Evolutionary conservation across 2,797 vertebrate genomes (phyloP).

Genomic region (Cyclura pinguis): DNA sequence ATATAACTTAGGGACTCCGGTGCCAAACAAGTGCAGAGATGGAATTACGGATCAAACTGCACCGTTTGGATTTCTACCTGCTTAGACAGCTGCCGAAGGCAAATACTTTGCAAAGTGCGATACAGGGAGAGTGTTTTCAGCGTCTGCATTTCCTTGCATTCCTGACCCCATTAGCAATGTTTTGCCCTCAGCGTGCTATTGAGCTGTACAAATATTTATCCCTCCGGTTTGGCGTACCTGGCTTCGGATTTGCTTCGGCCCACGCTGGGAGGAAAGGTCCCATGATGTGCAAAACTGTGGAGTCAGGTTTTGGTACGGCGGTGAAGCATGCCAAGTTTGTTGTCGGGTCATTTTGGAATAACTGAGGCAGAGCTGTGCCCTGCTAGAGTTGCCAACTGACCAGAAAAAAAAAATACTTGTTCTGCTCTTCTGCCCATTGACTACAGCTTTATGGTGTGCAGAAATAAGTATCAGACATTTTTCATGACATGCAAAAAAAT

Average conservation of each 20-base stretch:
- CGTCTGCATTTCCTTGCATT: constrained; percentile 1
- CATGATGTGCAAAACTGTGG: neutral
- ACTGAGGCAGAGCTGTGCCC: neutral
- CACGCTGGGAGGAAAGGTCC: neutral
- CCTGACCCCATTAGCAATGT: constrained; percentile 5
- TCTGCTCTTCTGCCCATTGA: neutral
- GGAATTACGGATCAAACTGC: neutral
- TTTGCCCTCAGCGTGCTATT: constrained; percentile 3
- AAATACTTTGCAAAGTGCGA: neutral
- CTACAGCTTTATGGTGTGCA: neutral
- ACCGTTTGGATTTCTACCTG: neutral
- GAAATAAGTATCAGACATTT: neutral
- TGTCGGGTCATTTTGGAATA: neutral
- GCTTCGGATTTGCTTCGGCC: neutral
- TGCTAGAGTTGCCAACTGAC: neutral
- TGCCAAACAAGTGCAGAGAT: neutral
- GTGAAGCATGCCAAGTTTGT: neutral
- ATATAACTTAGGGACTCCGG: neutral
- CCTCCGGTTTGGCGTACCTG: neutral
- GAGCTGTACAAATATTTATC: constrained; percentile 43
- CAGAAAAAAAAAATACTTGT: accelerated
- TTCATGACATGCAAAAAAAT: too few relatives aligned
- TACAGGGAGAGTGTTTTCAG: neutral
- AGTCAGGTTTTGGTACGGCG: neutral
- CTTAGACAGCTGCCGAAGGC: too few relatives aligned